A percentile compares a stretch with the other conserved stretches of the same genome.
These are phyloP conservation scores for Leptinotarsa undecemlineata DNA, from an alignment of 1,140 invertebrate species.

Conservation along the genomic window DNA sequence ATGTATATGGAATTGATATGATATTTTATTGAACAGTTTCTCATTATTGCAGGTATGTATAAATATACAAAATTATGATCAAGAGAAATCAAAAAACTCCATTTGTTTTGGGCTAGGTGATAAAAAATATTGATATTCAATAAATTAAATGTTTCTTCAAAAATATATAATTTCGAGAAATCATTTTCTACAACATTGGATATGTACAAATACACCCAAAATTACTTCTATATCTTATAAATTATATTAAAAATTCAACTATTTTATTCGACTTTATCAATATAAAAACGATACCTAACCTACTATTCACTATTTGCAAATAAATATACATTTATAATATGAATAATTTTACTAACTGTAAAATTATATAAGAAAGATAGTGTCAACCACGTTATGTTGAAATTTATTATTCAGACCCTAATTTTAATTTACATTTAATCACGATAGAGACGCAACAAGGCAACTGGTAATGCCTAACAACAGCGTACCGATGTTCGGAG, in stretches of 20 bases:
- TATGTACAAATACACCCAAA: conserved; percentile 51
- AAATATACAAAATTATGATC: background rate
- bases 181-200: conserved; percentile 37
- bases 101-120: background rate
- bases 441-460: conserved; percentile 44
- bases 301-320: conserved; percentile 34
- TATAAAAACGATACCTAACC: conserved; percentile 35
- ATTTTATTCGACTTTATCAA: conserved; percentile 44
- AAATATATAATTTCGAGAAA: conserved; percentile 35
- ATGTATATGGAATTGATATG: too few species aligned
- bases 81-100: background rate
- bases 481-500: conserved; percentile 34
- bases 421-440: conserved; percentile 33
- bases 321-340: conserved; percentile 34
- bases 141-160: conserved; percentile 26
- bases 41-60: background rate
- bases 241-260: conserved; percentile 53
- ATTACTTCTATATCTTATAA: conserved; percentile 49
- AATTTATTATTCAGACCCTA: conserved; percentile 34
- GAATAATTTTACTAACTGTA: conserved; percentile 30
- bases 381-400: conserved; percentile 15
- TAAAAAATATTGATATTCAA: conserved; percentile 9
- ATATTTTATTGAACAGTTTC: background rate
- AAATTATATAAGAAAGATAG: conserved; percentile 45
- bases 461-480: conserved; percentile 40